phyloP scores from a whole-genome alignment of 2,797 vertebrate species.

The Ispidina picta region DNA sequence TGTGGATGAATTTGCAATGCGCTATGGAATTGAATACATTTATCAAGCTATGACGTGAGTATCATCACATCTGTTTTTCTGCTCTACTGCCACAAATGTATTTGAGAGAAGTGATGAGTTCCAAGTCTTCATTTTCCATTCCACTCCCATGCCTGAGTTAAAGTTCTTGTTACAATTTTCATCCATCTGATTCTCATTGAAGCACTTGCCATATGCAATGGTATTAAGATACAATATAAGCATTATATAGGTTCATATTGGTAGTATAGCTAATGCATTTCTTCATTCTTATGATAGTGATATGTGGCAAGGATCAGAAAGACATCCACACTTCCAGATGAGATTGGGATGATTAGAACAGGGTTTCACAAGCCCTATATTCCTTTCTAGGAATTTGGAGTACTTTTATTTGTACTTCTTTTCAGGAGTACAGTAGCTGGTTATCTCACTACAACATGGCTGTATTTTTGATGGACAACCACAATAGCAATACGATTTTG shows the following conservation, averaged over 20 bases:
- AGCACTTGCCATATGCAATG: neutral
- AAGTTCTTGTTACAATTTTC: neutral
- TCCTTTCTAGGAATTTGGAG: neutral
- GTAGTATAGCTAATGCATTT: neutral
- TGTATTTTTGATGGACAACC: neutral
- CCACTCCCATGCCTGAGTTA: neutral
- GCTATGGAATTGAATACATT: conserved; percentile 96
- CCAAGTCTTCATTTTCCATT: neutral
- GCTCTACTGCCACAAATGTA: neutral
- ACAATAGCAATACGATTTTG: neutral
- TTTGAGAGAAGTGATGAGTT: neutral
- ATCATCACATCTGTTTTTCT: neutral
- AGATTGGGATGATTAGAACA: neutral
- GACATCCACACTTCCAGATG: neutral
- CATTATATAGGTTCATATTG: neutral
- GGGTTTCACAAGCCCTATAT: neutral
- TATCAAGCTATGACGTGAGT: conserved; percentile 99
- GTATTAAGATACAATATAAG: neutral
- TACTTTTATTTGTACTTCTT: neutral
- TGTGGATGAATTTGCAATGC: conserved; percentile 97
- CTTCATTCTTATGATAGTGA: neutral
- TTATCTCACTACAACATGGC: neutral
- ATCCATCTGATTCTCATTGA: neutral
- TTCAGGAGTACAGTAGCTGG: too few species aligned
- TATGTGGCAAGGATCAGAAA: neutral